Evolutionary conservation across 2,113 vertebrate species (phyloP).

Genomic region (Chloroceryle aenea): DNA sequence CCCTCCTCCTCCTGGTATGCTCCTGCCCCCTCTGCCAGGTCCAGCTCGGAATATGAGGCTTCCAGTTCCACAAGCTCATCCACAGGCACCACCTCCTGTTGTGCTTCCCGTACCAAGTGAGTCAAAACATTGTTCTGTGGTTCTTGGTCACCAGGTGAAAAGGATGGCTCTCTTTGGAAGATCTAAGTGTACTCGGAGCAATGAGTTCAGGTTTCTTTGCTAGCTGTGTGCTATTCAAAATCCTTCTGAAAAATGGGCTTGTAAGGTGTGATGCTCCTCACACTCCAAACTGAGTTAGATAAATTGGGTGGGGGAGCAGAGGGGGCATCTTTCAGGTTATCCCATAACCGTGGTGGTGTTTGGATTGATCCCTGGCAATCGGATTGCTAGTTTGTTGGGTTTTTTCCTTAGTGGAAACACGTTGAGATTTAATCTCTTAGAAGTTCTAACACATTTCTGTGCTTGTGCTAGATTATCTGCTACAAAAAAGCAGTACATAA

Average conservation of each 20-base stretch:
- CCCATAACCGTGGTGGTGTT: neutral
- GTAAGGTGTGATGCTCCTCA: accelerated
- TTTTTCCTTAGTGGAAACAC: neutral
- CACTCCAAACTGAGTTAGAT: accelerated
- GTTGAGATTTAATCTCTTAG: neutral
- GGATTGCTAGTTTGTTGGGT: neutral
- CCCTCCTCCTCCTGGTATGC: conserved; percentile 82
- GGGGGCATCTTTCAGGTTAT: neutral
- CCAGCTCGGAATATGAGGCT: conserved; percentile 80
- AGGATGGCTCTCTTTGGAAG: neutral
- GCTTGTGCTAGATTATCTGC: neutral
- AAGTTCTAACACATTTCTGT: neutral
- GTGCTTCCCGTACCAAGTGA: conserved; percentile 91
- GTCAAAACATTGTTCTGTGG: neutral
- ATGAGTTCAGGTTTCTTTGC: neutral
- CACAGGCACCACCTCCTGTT: conserved; percentile 87
- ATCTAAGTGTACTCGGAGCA: accelerated
- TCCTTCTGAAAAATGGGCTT: neutral
- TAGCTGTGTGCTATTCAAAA: accelerated
- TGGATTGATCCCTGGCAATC: neutral
- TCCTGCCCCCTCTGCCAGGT: conserved; percentile 82
- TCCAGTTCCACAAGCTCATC: conserved; percentile 85
- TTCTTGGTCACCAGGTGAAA: neutral
- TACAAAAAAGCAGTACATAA: neutral
- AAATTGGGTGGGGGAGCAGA: accelerated